Evolutionary conservation across 2,797 vertebrate genomes (phyloP).

Genomic region (Danio tinwini): DNA sequence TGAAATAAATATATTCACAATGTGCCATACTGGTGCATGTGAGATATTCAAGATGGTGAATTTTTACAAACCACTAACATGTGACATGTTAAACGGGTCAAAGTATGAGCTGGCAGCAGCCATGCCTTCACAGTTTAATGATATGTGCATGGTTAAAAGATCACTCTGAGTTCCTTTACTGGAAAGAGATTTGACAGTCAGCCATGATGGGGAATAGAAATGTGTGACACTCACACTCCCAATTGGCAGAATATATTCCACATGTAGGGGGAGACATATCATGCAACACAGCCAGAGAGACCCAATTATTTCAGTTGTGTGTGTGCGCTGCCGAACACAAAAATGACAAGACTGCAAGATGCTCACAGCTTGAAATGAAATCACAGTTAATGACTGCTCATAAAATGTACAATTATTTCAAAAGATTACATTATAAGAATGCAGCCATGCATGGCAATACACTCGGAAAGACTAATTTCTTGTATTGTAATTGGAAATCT

Average conservation of each 20-base stretch:
- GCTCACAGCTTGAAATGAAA: constrained; percentile 37
- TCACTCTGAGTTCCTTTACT: constrained; percentile 5
- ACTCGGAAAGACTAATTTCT: not conserved
- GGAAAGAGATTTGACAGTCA: constrained; percentile 38
- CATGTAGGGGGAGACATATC: constrained; percentile 36
- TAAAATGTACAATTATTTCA: constrained; percentile 12
- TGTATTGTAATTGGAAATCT: constrained; percentile 14
- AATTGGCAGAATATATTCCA: constrained; percentile 38
- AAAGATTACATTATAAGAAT: constrained; percentile 20
- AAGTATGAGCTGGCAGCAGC: not conserved
- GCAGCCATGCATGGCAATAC: not conserved
- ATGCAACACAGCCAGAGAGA: constrained; percentile 43
- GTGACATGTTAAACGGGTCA: constrained; percentile 26
- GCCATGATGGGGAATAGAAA: constrained; percentile 46
- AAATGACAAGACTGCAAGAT: constrained; percentile 35
- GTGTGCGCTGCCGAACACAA: constrained; percentile 3
- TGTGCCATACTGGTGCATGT: not conserved
- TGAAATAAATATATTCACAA: not conserved
- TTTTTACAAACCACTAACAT: constrained; percentile 21
- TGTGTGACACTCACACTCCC: constrained; percentile 33
- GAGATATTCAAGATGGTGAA: not conserved
- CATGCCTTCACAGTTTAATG: constrained; percentile 33
- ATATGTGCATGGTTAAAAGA: constrained; percentile 39
- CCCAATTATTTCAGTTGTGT: constrained; percentile 42
- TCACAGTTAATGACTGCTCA: constrained; percentile 19